These are phyloP conservation scores for Drosophila suzukii DNA, from an alignment of 1,140 invertebrate genomes.

Conservation along the genomic window DNA sequence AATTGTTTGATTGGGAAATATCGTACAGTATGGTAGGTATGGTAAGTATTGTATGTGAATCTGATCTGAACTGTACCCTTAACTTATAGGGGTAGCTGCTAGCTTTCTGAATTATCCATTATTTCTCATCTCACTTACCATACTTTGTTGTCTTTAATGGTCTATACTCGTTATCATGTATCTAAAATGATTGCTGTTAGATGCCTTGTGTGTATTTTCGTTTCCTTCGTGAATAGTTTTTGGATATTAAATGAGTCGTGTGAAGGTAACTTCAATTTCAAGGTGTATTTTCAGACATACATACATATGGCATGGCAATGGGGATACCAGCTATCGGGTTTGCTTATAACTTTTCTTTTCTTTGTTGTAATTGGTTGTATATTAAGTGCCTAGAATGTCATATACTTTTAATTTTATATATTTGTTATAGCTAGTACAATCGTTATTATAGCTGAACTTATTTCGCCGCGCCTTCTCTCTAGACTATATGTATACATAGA, in stretches of 20 bases:
- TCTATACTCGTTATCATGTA: constrained; percentile 22
- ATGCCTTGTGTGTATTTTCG: constrained; percentile 19
- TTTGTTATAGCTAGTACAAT: constrained; percentile 45
- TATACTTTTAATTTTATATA: constrained; percentile 44
- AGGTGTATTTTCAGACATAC: neutral
- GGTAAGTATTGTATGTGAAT: neutral
- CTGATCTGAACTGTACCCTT: constrained; percentile 12
- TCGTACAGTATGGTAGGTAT: constrained; percentile 6
- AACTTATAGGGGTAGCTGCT: constrained; percentile 4
- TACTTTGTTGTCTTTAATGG: constrained; percentile 5
- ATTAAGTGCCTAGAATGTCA: constrained; percentile 45
- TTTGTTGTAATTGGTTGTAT: constrained; percentile 24
- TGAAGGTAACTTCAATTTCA: constrained; percentile 14
- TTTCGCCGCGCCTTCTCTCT: neutral
- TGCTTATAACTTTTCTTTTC: constrained; percentile 4
- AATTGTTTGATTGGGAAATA: constrained; percentile 3
- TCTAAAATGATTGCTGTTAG: constrained; percentile 16
- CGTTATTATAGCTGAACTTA: constrained; percentile 10
- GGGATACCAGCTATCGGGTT: too few relatives aligned
- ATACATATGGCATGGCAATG: neutral
- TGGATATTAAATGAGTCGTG: constrained; percentile 1
- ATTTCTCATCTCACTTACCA: constrained; percentile 15
- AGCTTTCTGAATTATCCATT: constrained; percentile 15
- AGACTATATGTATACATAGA: constrained; percentile 40
- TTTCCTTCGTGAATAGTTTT: neutral